A percentile compares a stretch with the other conserved stretches of the same genome.
Evolutionary conservation across 2,113 vertebrate species (phyloP).

Genomic region (Ctenomys sociabilis): DNA sequence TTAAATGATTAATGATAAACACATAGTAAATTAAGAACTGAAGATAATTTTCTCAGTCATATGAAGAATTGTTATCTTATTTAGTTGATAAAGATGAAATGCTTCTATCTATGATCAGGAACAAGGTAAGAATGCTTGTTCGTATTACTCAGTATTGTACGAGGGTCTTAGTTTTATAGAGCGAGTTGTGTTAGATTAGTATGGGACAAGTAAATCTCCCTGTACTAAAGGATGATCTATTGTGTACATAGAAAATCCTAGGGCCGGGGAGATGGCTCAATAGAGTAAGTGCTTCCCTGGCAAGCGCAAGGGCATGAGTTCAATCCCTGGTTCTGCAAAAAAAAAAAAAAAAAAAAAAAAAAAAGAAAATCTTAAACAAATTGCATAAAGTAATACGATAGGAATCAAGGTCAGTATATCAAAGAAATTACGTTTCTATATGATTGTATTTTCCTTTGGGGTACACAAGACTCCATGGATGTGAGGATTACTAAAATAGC

Average conservation of each 20-base stretch:
- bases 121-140: neutral
- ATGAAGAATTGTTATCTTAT: neutral
- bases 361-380: slow-evolving; percentile 14
- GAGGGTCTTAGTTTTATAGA: neutral
- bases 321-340: too few relatives aligned
- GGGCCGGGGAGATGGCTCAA: too few relatives aligned
- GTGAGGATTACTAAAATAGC: neutral
- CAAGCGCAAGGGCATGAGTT: too few relatives aligned
- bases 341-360: too few relatives aligned
- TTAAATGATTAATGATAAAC: neutral
- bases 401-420: neutral
- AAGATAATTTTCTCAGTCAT: neutral
- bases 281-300: too few relatives aligned
- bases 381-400: neutral
- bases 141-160: neutral
- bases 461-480: neutral
- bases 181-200: neutral
- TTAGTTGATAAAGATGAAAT: neutral
- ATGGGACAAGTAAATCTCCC: neutral
- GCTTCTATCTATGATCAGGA: neutral
- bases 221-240: neutral
- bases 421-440: neutral
- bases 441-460: neutral
- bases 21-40: neutral
- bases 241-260: neutral